Conservation (phyloP, 92 coral and sea anemone species). For the Porites divaricata region DNA sequence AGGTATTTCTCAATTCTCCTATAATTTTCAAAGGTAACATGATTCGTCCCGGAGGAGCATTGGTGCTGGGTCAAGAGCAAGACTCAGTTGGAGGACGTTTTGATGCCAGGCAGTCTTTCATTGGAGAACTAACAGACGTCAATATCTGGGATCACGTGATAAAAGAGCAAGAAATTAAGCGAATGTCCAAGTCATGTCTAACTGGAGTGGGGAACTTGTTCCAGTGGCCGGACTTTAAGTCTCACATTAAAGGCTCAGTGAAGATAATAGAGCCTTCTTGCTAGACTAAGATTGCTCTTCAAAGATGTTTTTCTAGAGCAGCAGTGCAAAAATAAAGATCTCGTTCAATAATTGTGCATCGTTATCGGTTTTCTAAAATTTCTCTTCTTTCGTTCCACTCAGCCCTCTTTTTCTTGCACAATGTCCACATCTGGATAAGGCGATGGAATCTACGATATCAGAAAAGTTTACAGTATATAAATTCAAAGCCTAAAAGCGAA, state of each 20-base stretch:
- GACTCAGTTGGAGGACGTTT: slow-evolving; percentile 22
- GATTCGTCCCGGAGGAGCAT: slow-evolving; percentile 19
- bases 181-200: neutral
- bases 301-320: neutral
- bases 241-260: slow-evolving; percentile 19
- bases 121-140: slow-evolving; percentile 38
- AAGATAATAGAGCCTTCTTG: neutral
- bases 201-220: slow-evolving; percentile 20
- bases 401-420: too few relatives aligned
- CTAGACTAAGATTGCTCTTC: neutral
- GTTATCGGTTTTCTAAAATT: neutral
- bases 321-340: neutral
- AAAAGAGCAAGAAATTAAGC: slow-evolving; percentile 3
- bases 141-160: slow-evolving; percentile 38
- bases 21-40: neutral
- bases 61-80: slow-evolving; percentile 46
- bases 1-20: too few relatives aligned
- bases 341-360: neutral
- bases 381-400: too few relatives aligned
- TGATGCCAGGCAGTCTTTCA: slow-evolving; percentile 8
- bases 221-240: slow-evolving; percentile 15
- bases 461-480: too few relatives aligned
- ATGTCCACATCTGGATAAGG: too few relatives aligned
- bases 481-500: too few relatives aligned
- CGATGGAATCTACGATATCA: too few relatives aligned